These are phyloP conservation scores for Thymelicus acteon DNA, from an alignment of 2,888 invertebrate species.

Conservation along the genomic window DNA sequence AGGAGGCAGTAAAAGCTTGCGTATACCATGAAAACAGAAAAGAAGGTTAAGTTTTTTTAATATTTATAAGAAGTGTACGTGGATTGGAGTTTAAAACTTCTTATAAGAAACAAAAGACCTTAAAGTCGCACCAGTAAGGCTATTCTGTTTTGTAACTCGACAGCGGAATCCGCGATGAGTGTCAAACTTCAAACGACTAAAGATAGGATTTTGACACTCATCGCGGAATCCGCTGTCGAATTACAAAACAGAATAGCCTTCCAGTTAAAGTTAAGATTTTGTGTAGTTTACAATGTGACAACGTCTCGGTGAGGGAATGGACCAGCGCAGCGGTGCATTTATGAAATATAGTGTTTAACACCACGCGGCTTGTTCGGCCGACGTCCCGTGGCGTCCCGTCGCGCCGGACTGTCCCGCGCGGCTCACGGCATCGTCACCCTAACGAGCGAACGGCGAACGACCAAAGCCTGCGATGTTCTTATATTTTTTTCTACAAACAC, in stretches of 20 bases:
- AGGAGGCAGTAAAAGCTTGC: too few species aligned
- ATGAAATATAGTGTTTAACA: conserved; percentile 82
- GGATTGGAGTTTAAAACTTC: not conserved
- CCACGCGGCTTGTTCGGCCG: conserved; percentile 69
- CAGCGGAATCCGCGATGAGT: too few species aligned
- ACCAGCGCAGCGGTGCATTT: conserved; percentile 65
- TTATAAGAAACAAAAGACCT: not conserved
- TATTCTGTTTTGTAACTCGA: too few species aligned
- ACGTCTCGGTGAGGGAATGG: conserved; percentile 59
- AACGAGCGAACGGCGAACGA: conserved; percentile 22
- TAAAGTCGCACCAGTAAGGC: not conserved
- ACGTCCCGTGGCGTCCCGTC: conserved; percentile 54
- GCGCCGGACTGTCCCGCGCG: conserved; percentile 48
- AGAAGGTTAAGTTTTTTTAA: too few species aligned
- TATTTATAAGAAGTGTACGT: too few species aligned
- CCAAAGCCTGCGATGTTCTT: conserved; percentile 21
- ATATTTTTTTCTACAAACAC: conserved; percentile 27
- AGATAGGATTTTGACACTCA: too few species aligned
- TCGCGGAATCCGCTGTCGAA: too few species aligned
- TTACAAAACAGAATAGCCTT: too few species aligned
- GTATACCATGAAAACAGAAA: too few species aligned
- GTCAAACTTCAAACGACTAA: too few species aligned
- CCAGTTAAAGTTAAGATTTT: conserved; percentile 63
- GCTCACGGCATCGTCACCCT: conserved; percentile 47
- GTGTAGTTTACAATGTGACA: conserved; percentile 63